These are phyloP conservation scores for Nyctibius bracteatus DNA, from an alignment of 2,113 vertebrate species.

Conservation along the genomic window DNA sequence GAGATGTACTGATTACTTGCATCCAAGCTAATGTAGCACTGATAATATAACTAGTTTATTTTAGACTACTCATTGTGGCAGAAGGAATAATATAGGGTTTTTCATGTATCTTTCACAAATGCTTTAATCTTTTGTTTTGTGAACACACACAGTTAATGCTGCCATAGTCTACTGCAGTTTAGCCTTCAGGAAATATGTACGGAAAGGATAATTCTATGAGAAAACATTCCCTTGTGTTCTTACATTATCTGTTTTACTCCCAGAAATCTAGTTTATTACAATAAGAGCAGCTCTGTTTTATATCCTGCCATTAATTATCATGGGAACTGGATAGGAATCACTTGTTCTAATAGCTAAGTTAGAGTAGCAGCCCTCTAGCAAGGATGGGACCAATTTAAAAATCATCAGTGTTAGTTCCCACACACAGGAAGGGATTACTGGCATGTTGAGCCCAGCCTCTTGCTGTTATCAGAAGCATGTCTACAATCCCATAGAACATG, in stretches of 20 bases:
- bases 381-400: constrained; percentile 44
- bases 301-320: constrained; percentile 13
- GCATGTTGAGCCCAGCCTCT: background rate
- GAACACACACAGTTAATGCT: background rate
- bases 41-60: background rate
- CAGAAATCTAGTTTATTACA: constrained; percentile 17
- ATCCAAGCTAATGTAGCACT: background rate
- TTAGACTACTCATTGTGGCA: background rate
- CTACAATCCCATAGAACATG: background rate
- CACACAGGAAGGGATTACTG: background rate
- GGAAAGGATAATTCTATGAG: background rate
- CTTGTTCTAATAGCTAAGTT: background rate
- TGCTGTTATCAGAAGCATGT: background rate
- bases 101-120: background rate
- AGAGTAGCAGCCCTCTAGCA: background rate
- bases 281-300: background rate
- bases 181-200: background rate
- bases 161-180: background rate
- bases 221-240: constrained; percentile 4
- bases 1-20: background rate
- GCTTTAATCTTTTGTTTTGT: background rate
- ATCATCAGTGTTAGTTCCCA: background rate
- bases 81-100: background rate
- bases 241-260: background rate
- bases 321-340: constrained; percentile 16